Conservation (phyloP, 2,888 invertebrate genomes). For the Melinaea menophilus region DNA sequence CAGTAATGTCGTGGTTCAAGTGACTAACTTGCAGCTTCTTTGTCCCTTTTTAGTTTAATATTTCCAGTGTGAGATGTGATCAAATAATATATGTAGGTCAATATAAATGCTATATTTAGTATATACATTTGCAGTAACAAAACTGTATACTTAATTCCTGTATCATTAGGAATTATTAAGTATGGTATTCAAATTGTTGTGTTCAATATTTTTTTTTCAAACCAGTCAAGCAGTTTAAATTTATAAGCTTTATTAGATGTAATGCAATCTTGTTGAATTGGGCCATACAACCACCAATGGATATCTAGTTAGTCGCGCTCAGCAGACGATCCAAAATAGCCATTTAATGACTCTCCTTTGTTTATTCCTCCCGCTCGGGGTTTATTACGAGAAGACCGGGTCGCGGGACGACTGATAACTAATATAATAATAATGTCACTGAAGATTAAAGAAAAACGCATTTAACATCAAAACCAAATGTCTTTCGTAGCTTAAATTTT, state of each 20-base stretch:
- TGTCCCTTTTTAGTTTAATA: not conserved
- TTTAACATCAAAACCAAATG: not conserved
- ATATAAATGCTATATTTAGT: no score
- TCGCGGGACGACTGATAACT: constrained; percentile 18
- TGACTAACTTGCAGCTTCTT: constrained; percentile 27
- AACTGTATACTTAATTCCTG: no score
- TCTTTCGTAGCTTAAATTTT: not conserved
- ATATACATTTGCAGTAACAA: no score
- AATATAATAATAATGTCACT: constrained; percentile 17
- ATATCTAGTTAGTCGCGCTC: constrained; percentile 46
- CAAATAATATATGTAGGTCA: no score
- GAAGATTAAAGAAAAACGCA: not conserved
- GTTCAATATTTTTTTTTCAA: no score
- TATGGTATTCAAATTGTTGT: no score
- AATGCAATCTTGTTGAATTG: constrained; percentile 17
- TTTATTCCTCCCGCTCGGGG: constrained; percentile 57
- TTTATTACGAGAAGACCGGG: constrained; percentile 41
- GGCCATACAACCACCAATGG: constrained; percentile 27
- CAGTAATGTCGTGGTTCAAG: constrained; percentile 48
- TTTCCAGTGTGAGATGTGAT: no score
- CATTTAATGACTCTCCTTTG: constrained; percentile 70
- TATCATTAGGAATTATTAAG: no score
- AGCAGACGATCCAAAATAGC: constrained; percentile 65
- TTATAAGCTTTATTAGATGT: not conserved
- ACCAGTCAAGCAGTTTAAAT: no score